Base-by-base conservation (phyloP, 2,888 invertebrate species). In the Pollenia labialis region DNA sequence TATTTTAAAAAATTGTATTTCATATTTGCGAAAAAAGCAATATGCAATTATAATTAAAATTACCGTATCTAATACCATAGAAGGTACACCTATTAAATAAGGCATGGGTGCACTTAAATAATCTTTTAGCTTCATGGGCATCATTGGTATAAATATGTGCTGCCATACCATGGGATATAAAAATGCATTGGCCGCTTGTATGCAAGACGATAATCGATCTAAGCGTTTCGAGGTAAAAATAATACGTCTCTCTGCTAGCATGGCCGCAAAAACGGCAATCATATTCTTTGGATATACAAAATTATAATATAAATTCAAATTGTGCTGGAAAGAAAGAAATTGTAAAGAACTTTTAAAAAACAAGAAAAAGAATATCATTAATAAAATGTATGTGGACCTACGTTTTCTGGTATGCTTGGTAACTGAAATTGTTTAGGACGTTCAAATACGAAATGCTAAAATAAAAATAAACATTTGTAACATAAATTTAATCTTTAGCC, bases 91-190 rank as follows among this genome's bases (percentile, higher is more conserved):
- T 91, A 99, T 98, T 66, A 99, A 94, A 94, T 97, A 99, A 66
- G 99, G 99, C 99, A 99, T 99, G 1, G 99, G 99, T 14, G 99
- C 99, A 89, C 96, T 94, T 89, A 98, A 94, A 93, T 98, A 98
- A 93, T 99, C 99, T 89, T 97, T 96, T 87, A 99, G 95, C 91
- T 97, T 96, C 92, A 96, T 95, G 32, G 99, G 99, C 91, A 99
- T 94, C 89, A 99, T 97, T 75, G 99, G 99, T 93, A 99, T 99
- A 93, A 97, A 99, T 91, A 99, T 98, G 91, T 99, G 99, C 94
- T 99, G 99, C 99, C 99, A 99, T 89, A 97, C 97, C 98, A 99
- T 99, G 0, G 99, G 99, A 94, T 98, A 99, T 58, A 99, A 95
- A 66, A 99, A 96, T 87, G 97, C 96, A 92, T 98, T 98, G 18